Base-by-base conservation (phyloP, 2,888 invertebrate species). In the Amiota minor region DNA sequence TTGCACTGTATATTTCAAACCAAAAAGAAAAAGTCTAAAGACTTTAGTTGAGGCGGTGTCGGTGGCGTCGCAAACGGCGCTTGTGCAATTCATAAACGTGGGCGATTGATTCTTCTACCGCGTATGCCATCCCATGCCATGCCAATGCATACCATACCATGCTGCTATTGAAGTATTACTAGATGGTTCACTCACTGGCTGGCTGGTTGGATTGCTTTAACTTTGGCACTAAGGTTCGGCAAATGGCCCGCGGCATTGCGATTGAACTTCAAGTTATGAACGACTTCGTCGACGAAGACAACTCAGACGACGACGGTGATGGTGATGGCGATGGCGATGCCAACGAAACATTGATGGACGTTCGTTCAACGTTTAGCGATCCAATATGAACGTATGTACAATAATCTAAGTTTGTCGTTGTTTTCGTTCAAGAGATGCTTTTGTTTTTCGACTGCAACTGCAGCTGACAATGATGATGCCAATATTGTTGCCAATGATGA, bases 201-300 rank as follows among this genome's bases (percentile, higher is more conserved):
- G 59, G 55, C 72, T 23, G 75, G 70, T 61, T 75, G 49, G 49
- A 9, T 71, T 79, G 74, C 74, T 81, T 80, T 81, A 85, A 86
- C 84, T 83, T 81, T 85, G 86, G 83, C 86, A 86, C 83, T 83
- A 88, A 88, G 88, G 87, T 87, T 83, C 85, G 88, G 87, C 88
- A 87, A 87, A 88, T 88, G 88, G 87, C 87, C 88, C 83, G 88
- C 87, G 87, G 87, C 87, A 83, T 87, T 87, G 88, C 88, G 88
- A 88, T 88, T 88, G 87, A 88, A 88, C 87, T 88, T 85, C 85
- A 86, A 88, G 88, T 88, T 88, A 88, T 88, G 88, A 88, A 86
- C 83, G 81, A 84, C 84, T 20, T 50, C 53, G 74, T 71, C 72
- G 62, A 70, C 65, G 71, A 59, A 65, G 76, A 55, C 70, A 20